These are phyloP conservation scores for Malacoraja senta DNA, from an alignment of 2,797 vertebrate species.

Conservation along the genomic window DNA sequence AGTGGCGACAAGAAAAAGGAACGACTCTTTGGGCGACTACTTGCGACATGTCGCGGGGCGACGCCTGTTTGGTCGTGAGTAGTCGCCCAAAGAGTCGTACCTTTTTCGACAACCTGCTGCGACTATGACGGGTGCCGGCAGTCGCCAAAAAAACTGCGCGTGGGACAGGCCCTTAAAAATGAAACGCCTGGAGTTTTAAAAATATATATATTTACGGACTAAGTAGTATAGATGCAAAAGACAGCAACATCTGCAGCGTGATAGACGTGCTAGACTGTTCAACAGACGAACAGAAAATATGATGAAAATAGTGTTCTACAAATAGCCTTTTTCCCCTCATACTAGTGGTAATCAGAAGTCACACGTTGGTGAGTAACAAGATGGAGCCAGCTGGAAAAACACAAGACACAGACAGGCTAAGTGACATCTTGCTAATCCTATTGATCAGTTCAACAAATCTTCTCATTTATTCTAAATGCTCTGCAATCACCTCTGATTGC, in stretches of 20 bases:
- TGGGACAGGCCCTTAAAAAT: too few relatives aligned
- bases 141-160: too few relatives aligned
- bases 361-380: not conserved
- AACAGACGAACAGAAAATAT: too few relatives aligned
- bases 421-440: not conserved
- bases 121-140: too few relatives aligned
- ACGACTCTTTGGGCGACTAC: too few relatives aligned
- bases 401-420: not conserved
- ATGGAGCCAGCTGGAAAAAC: not conserved
- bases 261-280: not conserved
- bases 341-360: not conserved
- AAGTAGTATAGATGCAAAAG: not conserved
- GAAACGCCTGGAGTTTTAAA: not conserved
- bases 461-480: not conserved
- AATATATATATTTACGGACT: not conserved
- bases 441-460: not conserved
- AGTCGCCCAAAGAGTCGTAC: too few relatives aligned
- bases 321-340: not conserved
- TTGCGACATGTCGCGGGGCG: too few relatives aligned
- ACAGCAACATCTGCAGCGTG: not conserved
- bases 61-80: too few relatives aligned
- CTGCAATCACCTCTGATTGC: not conserved
- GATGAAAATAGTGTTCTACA: not conserved
- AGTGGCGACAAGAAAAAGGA: too few relatives aligned
- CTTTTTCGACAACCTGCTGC: too few relatives aligned